These are phyloP conservation scores for Galagoides demidoff DNA, from an alignment of 2,797 vertebrate genomes.

Conservation along the genomic window DNA sequence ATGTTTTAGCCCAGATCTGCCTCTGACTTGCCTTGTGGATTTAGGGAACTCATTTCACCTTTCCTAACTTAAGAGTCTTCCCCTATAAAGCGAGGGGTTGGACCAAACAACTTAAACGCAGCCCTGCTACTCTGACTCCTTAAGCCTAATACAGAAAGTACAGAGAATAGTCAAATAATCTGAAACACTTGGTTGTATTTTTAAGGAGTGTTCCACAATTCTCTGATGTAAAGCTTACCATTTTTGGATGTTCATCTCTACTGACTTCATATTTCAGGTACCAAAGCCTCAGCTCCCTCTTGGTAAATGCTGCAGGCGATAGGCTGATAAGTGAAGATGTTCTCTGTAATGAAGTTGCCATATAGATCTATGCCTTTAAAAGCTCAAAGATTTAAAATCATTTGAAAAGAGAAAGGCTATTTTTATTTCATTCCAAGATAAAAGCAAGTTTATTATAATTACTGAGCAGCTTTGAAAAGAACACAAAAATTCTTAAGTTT, in stretches of 20 bases:
- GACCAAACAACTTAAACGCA: not conserved
- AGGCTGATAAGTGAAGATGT: not conserved
- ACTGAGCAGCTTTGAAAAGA: constrained; percentile 45
- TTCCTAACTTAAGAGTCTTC: not conserved
- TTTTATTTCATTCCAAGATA: constrained; percentile 55
- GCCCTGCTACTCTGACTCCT: not conserved
- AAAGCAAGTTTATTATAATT: constrained; percentile 62
- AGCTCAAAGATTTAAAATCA: not conserved
- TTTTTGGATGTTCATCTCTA: not conserved
- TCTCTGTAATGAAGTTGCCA: not conserved
- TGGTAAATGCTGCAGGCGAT: constrained; percentile 14
- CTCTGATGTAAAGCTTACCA: not conserved
- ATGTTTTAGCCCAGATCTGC: not conserved
- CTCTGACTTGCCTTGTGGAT: not conserved
- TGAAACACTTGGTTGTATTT: not conserved
- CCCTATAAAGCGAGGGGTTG: not conserved
- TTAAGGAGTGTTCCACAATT: not conserved
- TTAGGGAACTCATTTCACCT: not conserved
- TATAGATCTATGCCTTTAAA: not conserved
- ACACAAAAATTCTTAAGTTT: constrained; percentile 42
- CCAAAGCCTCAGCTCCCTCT: not conserved
- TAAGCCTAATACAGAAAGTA: not conserved
- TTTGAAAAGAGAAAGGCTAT: not conserved
- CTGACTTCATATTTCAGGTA: constrained; percentile 14
- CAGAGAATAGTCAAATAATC: not conserved